Evolutionary conservation across 2,113 vertebrate genomes (phyloP), one percentile per base, ranked within the genome.

Genomic region (Sigmodon hispidus): DNA sequence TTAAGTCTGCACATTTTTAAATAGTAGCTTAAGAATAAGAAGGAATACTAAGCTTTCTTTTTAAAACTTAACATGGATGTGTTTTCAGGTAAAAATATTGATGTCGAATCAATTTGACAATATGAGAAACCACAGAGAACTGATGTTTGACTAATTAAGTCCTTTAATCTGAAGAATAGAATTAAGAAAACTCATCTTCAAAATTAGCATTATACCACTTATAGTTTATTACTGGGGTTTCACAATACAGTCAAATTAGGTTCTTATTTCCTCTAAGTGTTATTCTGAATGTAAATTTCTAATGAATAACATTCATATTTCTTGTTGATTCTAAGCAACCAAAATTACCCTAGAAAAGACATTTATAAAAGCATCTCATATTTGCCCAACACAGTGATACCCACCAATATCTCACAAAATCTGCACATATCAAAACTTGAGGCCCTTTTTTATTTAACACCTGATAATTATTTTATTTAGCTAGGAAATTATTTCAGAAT

Each of bases 91-190:
- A n/a, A 55, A 26, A 94, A 90, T 45, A 96, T 13, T 9, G 16
- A 73, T 73, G 43, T 92, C 69, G 90, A 22, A 93, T 86, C 87
- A 97, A 34, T 77, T 75, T 81, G 36, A 72, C 59, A 85, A 40
- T 65, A 50, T 8, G 43, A 55, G 63, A 80, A 90, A 43, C 52
- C 15, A 79, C 61, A 7, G 19, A 81, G 55, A 92, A 79, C 40
- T 55, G 34, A 69, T 52, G 65, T 12, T 76, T 65, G 45, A 81
- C 83, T 72, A 57, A 86, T 92, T 81, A 89, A 89, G 73, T 91
- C 29, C 10, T 29, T 43, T 87, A 73, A 73, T 95, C 26, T 79
- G 22, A 16, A 84, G 65, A 83, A 76, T 52, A 92, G 45, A 97
- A 94, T 26, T 70, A 57, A 90, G 52, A 90, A 88, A 91, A 43